Conservation (phyloP, 2,888 invertebrate species). For the Coelopa pilipes region DNA sequence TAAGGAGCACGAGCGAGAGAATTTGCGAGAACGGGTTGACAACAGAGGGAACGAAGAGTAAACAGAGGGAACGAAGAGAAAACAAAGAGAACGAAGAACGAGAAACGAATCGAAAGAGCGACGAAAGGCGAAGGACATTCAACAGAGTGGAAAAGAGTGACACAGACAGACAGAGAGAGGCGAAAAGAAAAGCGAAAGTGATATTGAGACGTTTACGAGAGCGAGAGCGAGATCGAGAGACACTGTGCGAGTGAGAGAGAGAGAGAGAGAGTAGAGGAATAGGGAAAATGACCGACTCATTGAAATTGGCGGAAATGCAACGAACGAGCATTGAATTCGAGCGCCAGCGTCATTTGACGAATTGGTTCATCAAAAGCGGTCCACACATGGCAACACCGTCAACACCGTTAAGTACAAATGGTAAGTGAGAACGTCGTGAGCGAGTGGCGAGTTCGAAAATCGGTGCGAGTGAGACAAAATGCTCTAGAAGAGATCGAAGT, state of each 20-base stretch:
- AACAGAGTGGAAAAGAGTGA: too few species aligned
- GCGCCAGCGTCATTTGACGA: constrained; percentile 67
- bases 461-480: background rate
- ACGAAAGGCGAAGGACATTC: too few species aligned
- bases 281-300: constrained; percentile 59
- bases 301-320: constrained; percentile 66
- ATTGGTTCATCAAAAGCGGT: constrained; percentile 67
- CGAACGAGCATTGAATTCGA: constrained; percentile 67
- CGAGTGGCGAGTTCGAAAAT: constrained; percentile 8
- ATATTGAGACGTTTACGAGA: too few species aligned
- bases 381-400: constrained; percentile 66
- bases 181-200: too few species aligned
- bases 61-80: too few species aligned
- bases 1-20: too few species aligned
- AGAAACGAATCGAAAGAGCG: too few species aligned
- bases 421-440: constrained; percentile 38
- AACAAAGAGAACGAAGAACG: too few species aligned
- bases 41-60: too few species aligned
- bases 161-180: too few species aligned
- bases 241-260: background rate
- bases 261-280: background rate
- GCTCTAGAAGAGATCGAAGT: background rate
- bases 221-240: background rate
- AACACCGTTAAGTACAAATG: constrained; percentile 48
- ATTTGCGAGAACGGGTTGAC: too few species aligned